Conservation (phyloP, 1,140 invertebrate species). For the Drosophila pandora region DNA sequence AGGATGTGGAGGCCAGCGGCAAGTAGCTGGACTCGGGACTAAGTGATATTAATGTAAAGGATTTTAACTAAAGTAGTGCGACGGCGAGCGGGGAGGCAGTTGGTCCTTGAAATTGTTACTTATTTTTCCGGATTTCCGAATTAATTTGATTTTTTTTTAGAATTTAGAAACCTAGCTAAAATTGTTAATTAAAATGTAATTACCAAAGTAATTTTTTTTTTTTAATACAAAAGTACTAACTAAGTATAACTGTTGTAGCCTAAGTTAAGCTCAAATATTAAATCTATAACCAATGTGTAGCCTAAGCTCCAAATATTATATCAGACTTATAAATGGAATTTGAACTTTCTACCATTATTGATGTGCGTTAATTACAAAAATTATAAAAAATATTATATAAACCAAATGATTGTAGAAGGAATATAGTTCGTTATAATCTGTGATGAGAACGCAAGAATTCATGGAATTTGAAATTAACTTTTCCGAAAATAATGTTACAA, state of each 20-base stretch:
- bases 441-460: neutral
- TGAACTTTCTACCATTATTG: neutral
- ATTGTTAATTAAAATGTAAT: neutral
- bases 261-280: neutral
- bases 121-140: neutral
- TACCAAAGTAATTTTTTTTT: no score
- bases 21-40: slow-evolving; percentile 24
- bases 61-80: slow-evolving; percentile 4
- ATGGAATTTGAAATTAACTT: neutral
- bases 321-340: neutral
- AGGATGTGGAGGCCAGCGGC: slow-evolving; percentile 24
- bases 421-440: neutral
- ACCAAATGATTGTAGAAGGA: neutral
- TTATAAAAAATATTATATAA: neutral
- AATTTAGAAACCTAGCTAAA: neutral
- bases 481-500: neutral
- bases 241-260: no score
- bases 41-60: slow-evolving; percentile 37
- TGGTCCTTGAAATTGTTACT: slow-evolving; percentile 4
- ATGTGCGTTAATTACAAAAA: neutral
- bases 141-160: neutral
- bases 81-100: neutral
- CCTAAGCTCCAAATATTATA: neutral
- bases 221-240: no score
- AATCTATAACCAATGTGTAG: neutral